A percentile compares a stretch with the other conserved stretches of the same genome.
These are phyloP conservation scores for Heliconius ethilla DNA, from an alignment of 2,888 invertebrate species.

Conservation along the genomic window DNA sequence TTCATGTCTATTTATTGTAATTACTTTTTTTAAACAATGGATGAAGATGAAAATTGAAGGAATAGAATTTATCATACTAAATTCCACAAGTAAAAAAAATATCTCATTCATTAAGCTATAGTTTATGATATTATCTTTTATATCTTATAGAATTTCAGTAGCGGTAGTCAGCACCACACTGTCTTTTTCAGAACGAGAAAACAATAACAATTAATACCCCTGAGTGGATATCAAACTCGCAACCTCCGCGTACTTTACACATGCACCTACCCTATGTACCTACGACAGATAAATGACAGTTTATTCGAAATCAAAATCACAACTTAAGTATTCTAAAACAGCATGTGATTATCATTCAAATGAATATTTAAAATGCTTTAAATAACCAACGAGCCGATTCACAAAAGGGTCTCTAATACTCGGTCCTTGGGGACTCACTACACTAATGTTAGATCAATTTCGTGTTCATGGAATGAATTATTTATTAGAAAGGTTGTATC, in stretches of 20 bases:
- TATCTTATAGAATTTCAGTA: too few species aligned
- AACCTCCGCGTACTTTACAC: too few species aligned
- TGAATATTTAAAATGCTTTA: slow-evolving; percentile 13
- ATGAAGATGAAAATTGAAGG: not conserved
- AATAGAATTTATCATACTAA: not conserved
- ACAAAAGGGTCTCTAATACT: slow-evolving; percentile 15
- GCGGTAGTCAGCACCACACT: too few species aligned
- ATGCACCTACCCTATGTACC: too few species aligned
- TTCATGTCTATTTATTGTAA: not conserved
- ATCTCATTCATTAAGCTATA: not conserved
- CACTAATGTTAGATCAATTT: slow-evolving; percentile 26
- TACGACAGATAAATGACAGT: not conserved
- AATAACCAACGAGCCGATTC: not conserved
- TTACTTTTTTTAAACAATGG: not conserved
- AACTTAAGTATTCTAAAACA: slow-evolving; percentile 11
- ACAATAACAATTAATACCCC: too few species aligned
- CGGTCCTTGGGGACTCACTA: slow-evolving; percentile 11
- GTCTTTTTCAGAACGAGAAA: too few species aligned
- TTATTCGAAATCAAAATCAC: not conserved
- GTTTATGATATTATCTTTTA: not conserved
- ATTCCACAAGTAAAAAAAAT: not conserved
- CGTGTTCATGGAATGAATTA: slow-evolving; percentile 23
- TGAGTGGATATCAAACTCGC: too few species aligned
- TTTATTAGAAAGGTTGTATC: slow-evolving; percentile 17
- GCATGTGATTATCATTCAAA: not conserved